Percentiles rank a stretch among this genome's conserved stretches.
Conservation (phyloP, 2,888 invertebrate genomes). For the Mesorhabditis spiculigera region DNA sequence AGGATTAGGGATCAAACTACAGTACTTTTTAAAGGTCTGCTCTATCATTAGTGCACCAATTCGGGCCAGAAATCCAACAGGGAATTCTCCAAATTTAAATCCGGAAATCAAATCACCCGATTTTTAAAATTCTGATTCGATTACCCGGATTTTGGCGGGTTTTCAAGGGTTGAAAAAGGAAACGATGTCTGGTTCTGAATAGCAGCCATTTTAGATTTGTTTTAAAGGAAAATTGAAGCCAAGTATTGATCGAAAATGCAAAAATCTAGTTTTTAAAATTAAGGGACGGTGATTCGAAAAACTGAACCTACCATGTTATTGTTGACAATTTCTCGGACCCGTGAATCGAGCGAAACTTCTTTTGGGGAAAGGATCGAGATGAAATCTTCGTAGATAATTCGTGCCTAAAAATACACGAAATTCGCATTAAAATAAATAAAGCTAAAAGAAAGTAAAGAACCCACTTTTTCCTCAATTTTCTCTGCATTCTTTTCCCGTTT, state of each 20-base stretch:
- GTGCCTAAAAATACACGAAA: conserved; percentile 66
- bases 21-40: too few relatives aligned
- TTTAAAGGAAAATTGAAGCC: not conserved
- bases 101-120: too few relatives aligned
- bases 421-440: not conserved
- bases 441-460: conserved; percentile 4
- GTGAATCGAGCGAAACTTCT: conserved; percentile 96
- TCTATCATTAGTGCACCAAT: too few relatives aligned
- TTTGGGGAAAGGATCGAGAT: conserved; percentile 98
- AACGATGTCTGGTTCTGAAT: too few relatives aligned
- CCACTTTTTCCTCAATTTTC: conserved; percentile 81
- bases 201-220: not conserved
- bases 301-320: conserved; percentile 81
- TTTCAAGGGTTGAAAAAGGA: too few relatives aligned
- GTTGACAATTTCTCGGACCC: conserved; percentile 95
- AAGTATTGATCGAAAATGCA: not conserved
- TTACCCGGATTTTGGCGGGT: too few relatives aligned
- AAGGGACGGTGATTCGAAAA: not conserved
- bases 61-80: too few relatives aligned
- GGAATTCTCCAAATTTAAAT: too few relatives aligned
- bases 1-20: too few relatives aligned
- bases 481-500: conserved; percentile 85
- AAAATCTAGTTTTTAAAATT: too few relatives aligned
- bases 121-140: too few relatives aligned
- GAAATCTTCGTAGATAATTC: conserved; percentile 98